Base-by-base conservation (phyloP, 2,888 invertebrate species). In the Unio pictorum region DNA sequence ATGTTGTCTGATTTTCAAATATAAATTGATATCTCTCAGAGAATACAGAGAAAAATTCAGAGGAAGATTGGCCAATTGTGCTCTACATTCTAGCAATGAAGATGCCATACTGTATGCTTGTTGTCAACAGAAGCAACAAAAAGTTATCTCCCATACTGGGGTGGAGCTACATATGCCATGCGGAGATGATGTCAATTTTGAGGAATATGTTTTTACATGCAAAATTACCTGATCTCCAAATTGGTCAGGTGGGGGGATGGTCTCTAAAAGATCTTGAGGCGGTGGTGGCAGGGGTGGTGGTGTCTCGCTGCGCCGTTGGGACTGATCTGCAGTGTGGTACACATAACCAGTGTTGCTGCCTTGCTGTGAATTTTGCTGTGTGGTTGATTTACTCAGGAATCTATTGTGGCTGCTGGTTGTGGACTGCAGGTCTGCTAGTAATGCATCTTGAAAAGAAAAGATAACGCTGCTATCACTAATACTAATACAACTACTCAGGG, bases 391-490 rank as follows among this genome's bases (percentile, higher is more conserved):
- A 69, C 55, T 61, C 68, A 62, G 64, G 60, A 60, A 68, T 18
- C 59, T 61, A 26, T 68, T 66, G 57, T 71, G 71, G 66, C 81
- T 95, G 81, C 97, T 95, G 17, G 98, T 98, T 87, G 97, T 91
- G 67, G 89, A 97, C 91, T 98, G 98, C 72, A 98, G 93, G 90
- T 98, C 98, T 72, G 97, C 97, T 87, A 98, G 93, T 81, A 98
- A 92, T 75, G 98, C 97, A 93, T 98, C 98, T 98, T 86, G 55
- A 90, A 86, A n/a, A 63, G 28, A 65, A 45, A 11, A 15, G 15
- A 45, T 15, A 45, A 45, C 15, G 45, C 15, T 45, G 15, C 15
- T 45, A 15, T 45, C 11, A 45, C 11, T 6, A 45, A 11, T 45
- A 11, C 45, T 45, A 45, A 2, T 45, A 45, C 45, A 45, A 45